Evolutionary conservation across 2,113 vertebrate species (phyloP), one percentile per base, ranked within the genome.

Genomic region (Trematomus loennbergii): DNA sequence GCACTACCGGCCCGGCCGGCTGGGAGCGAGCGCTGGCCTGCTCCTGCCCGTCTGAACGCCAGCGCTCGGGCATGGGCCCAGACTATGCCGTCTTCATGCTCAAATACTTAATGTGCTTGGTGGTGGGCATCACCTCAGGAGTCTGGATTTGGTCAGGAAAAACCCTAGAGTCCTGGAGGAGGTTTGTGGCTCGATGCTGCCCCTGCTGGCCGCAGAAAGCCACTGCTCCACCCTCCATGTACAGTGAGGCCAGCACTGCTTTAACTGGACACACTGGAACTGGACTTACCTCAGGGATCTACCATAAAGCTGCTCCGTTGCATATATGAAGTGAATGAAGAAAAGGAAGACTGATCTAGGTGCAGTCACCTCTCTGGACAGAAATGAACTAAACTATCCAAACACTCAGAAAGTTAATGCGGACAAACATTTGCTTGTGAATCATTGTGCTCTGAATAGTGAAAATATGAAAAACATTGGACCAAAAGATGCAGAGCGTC

Each of bases 101-200:
- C 13, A 99, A 99, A 88, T 99, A 99, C 95, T 98, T 99, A 92
- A 98, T 99, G 98, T 98, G 96, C 85, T 95, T 99, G 12, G 96
- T 98, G 88, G 98, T 97, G 89, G 98, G 98, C 78, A 99, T 99
- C 94, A 99, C 98, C 40, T 99, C 98, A 0, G 98, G 97, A 0
- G 97, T 99, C 50, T 99, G 98, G 98, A 98, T 99, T 83, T 99
- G 98, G 98, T 99, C 98, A 0, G 96, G 97, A 11, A 99, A 99
- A 93, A 99, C 98, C 0, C 68, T 98, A 0, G 98, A 98, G 82
- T 98, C 98, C 5, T 99, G 98, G 98, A 93, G 95, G 74, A 95
- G 91, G 78, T 97, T 99, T 85, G 93, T 91, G 11, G 93, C 94
- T 3, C 94, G 91, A 55, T 97, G 96, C 90, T 96, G 96, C 90